Conservation (phyloP, 2,888 invertebrate genomes). For the Myopa tessellatipennis region DNA sequence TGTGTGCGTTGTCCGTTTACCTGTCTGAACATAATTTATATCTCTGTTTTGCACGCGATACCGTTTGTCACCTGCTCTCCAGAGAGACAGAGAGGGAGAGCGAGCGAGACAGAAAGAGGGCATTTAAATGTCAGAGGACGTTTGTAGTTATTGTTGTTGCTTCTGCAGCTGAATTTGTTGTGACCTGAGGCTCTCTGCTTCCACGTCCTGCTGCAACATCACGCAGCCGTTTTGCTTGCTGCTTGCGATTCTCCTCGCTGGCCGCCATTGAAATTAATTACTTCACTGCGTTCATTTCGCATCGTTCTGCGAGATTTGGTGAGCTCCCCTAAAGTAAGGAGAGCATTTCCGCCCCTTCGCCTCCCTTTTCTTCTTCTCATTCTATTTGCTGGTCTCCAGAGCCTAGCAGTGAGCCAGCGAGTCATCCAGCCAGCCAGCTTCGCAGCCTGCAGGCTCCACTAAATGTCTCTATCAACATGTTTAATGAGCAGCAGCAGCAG, state of each 20-base stretch:
- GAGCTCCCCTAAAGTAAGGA: not conserved
- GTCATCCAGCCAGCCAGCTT: not conserved
- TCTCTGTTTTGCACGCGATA: constrained; percentile 24
- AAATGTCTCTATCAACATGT: constrained; percentile 15
- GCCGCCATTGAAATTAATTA: constrained; percentile 35
- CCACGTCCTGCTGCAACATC: not conserved
- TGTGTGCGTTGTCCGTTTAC: not conserved
- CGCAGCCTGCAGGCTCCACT: constrained; percentile 1
- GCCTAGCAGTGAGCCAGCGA: not conserved
- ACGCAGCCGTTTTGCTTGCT: not conserved
- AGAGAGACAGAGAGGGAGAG: not conserved
- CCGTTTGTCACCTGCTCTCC: constrained; percentile 34
- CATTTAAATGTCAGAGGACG: constrained; percentile 30
- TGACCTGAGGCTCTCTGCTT: not conserved
- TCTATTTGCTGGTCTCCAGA: not conserved
- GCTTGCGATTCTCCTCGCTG: not conserved
- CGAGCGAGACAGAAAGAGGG: not conserved
- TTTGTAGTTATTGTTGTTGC: not conserved
- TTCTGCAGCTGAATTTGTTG: not conserved
- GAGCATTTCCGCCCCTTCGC: not conserved
- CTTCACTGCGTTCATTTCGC: constrained; percentile 14
- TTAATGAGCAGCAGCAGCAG: constrained; percentile 18
- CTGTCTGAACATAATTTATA: constrained; percentile 30
- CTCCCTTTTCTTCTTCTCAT: not conserved
- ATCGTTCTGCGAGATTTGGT: not conserved